These are phyloP conservation scores for Callipepla californica DNA, from an alignment of 2,113 vertebrate species.

Conservation along the genomic window DNA sequence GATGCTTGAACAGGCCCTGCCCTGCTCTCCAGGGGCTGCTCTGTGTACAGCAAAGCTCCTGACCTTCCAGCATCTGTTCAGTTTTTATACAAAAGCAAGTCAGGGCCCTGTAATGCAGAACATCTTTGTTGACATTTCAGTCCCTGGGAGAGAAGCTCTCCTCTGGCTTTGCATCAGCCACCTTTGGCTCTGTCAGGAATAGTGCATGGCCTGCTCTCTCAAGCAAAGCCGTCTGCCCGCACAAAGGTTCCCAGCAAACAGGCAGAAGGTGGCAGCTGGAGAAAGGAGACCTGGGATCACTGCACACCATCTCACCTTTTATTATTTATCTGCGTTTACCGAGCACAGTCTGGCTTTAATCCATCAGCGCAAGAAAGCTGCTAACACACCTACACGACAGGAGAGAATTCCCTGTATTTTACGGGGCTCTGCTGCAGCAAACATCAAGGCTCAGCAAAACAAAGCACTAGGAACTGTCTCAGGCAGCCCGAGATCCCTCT, in stretches of 20 bases:
- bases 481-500: background rate
- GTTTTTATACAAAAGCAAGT: slow-evolving; percentile 45
- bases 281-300: slow-evolving; percentile 41
- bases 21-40: background rate
- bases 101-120: background rate
- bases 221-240: slow-evolving; percentile 7
- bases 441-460: background rate
- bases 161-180: slow-evolving; percentile 47
- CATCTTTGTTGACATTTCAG: slow-evolving; percentile 57
- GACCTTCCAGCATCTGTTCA: slow-evolving; percentile 57
- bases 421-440: background rate
- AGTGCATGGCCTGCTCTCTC: slow-evolving; percentile 12
- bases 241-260: slow-evolving; percentile 26
- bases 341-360: slow-evolving; percentile 17
- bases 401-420: background rate
- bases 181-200: slow-evolving; percentile 39
- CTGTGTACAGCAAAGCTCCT: background rate
- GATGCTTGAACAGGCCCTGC: slow-evolving; percentile 1
- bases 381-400: background rate
- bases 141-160: slow-evolving; percentile 23
- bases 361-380: slow-evolving; percentile 24
- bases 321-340: slow-evolving; percentile 43
- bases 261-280: background rate
- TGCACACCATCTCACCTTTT: slow-evolving; percentile 61
- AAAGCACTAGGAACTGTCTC: background rate